Evolutionary conservation across 2,113 vertebrate species (phyloP).

Genomic region (Callipepla squamata): DNA sequence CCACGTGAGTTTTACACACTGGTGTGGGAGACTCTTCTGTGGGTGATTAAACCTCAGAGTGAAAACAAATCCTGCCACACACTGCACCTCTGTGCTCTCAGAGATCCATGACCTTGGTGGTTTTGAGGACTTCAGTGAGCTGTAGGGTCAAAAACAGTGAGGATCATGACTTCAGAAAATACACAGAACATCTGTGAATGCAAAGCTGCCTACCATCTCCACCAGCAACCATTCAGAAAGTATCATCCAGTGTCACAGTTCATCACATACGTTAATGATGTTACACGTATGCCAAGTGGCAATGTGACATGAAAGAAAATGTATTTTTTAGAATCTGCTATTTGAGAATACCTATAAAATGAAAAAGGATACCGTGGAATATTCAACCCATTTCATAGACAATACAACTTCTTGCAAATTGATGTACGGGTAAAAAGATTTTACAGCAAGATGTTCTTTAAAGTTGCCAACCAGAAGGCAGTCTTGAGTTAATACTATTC

Average conservation of each 20-base stretch:
- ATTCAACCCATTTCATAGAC: neutral
- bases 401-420: neutral
- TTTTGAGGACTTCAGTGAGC: neutral
- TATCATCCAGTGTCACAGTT: neutral
- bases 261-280: neutral
- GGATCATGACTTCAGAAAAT: neutral
- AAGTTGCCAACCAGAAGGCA: neutral
- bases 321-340: neutral
- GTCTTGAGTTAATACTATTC: neutral
- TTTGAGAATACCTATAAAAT: neutral
- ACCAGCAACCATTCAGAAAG: neutral
- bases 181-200: fast-evolving
- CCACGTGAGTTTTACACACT: neutral
- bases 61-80: neutral
- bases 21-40: neutral
- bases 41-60: neutral
- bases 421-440: neutral
- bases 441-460: neutral
- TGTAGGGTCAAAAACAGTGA: neutral
- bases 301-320: neutral
- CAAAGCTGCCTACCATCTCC: neutral
- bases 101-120: neutral
- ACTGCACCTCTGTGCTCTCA: neutral
- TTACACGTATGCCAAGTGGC: neutral
- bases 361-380: neutral